Evolutionary conservation across 2,797 vertebrate species (phyloP), one percentile per base, ranked within the genome.

Genomic region (Scomberomorus guttatus): DNA sequence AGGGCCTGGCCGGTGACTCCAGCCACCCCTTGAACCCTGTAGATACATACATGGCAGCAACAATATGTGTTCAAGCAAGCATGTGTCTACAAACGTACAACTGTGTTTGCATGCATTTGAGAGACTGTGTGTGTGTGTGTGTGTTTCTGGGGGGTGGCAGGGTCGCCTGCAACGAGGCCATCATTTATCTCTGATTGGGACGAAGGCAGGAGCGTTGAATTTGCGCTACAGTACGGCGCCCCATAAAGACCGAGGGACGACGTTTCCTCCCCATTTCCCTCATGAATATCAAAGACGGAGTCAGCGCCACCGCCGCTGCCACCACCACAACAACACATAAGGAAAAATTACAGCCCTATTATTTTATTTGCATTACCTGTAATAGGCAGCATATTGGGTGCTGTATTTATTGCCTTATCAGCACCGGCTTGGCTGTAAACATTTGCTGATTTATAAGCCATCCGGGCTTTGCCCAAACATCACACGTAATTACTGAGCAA

Each of bases 301-400:
- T 81, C 84, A 25, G 58, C 80, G 42, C 24, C 74, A 46, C 65
- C 62, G 44, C 44, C 44, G 17, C 44, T 2, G 70, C 77, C 59
- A 24, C 79, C 69, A 69, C 87, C 42, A 42, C 72, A 48, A 81
- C 78, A 79, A 75, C 86, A 82, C 88, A 91, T 51, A 62, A 79
- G 88, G 87, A 90, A 85, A 93, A 93, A 93, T 93, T 92, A 94
- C 93, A 78, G 91, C 92, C 91, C 86, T 85, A 90, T 94, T 93
- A 94, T 95, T 94, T 93, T 93, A 94, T 95, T 95, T 94, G 92
- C 94, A 93, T 94, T 94, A 94, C 92, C 93, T 94, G 92, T 93
- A 95, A 95, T 90, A 89, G 93, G 89, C 86, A 68, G 85, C 86
- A 68, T 92, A 88, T 91, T 88, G 88, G 87, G 67, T 65, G 85